Evolutionary conservation across 1,140 invertebrate genomes (phyloP), one percentile per base, ranked within the genome.

Genomic region (Achatina immaculata): DNA sequence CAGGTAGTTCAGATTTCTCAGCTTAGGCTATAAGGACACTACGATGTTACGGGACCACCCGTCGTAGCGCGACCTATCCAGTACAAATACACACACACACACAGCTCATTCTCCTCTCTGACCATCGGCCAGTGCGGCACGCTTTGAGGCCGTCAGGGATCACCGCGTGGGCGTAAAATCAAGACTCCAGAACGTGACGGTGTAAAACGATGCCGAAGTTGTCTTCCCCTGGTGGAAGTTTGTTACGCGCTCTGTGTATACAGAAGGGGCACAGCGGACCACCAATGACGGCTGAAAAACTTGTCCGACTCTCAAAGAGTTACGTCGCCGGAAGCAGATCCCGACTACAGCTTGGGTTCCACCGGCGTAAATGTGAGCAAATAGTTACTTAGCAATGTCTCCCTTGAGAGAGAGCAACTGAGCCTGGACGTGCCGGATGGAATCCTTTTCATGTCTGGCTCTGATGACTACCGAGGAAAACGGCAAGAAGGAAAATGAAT

Each of bases 301-400:
- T 62, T 62, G 2, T 48, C 45, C 58, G 28, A 34, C 21, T 28
- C 31, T 28, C 7, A 3, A 28, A 62, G 48, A 21, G 7, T 28
- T 28, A 42, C 6, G 42, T 42, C 21, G 38, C 38, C 40, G 1
- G 14, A 28, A 9, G 40, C 68, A 71, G 7, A 71, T n/a, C 42
- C n/a, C 2, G n/a, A 77, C 71, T 83, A 77, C 36, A 55, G 79
- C 28, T 48, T 74, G 72, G 68, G 72, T 81, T 78, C 66, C 43
- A 11, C 45, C 24, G 45, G 6, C 34, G 9, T 21, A 31, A 75
- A 75, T 48, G 28, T n/a, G 48, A 78, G 43, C 58, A 72, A 68
- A 68, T 68, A 73, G 43, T 68, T 62, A 34, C 69, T 58, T 40
- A 31, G 76, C 65, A 43, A 62, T 73, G 62, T 48, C n/a, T n/a